Percentiles rank a stretch among this genome's conserved stretches.
These are phyloP conservation scores for Epirrhoe tristata DNA, from an alignment of 2,888 invertebrate species.

Conservation along the genomic window DNA sequence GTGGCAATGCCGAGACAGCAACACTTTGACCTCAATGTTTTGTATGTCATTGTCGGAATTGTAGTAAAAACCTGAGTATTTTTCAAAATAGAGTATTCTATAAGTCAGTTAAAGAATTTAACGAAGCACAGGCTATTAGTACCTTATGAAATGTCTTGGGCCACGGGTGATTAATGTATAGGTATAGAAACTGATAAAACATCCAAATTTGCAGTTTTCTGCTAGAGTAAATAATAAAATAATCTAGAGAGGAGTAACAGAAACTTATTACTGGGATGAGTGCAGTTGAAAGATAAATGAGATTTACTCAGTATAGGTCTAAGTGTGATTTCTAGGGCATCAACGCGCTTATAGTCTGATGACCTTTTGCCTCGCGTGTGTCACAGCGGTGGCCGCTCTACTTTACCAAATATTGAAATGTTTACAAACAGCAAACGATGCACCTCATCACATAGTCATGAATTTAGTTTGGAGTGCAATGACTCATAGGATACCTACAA, in stretches of 20 bases:
- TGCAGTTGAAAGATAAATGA: background rate
- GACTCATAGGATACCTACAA: slow-evolving; percentile 51
- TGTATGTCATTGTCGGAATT: slow-evolving; percentile 14
- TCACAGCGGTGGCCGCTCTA: slow-evolving; percentile 19
- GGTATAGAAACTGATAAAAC: too few species aligned
- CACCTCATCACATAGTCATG: slow-evolving; percentile 38
- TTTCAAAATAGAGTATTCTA: background rate
- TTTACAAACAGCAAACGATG: slow-evolving; percentile 34
- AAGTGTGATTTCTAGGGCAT: slow-evolving; percentile 5
- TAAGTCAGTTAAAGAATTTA: background rate
- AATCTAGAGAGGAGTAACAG: background rate
- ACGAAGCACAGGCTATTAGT: background rate
- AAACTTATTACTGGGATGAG: background rate
- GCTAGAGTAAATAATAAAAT: too few species aligned
- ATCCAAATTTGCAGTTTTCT: too few species aligned
- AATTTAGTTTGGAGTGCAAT: slow-evolving; percentile 54
- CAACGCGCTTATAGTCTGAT: slow-evolving; percentile 12
- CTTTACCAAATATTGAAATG: slow-evolving; percentile 27
- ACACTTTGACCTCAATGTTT: slow-evolving; percentile 22
- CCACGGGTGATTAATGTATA: background rate
- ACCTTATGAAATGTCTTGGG: background rate
- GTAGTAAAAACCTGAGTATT: background rate
- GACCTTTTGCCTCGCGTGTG: slow-evolving; percentile 24
- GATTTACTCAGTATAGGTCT: background rate
- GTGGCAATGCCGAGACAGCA: slow-evolving; percentile 4